Base-by-base conservation (phyloP, 2,113 vertebrate genomes). In the Callionymus lyra region DNA sequence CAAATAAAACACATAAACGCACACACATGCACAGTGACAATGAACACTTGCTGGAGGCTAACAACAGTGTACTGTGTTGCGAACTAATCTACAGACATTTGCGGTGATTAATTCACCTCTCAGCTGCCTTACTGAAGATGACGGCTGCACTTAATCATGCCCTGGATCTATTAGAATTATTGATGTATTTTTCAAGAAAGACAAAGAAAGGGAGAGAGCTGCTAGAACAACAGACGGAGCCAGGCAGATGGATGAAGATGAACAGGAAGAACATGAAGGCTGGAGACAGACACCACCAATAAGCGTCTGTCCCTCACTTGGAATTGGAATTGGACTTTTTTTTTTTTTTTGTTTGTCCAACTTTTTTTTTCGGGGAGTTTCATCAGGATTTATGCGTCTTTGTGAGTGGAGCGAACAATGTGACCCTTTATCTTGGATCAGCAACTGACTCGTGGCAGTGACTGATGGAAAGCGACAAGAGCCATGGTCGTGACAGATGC, bases 31-130 rank as follows among this genome's bases (percentile, higher is more conserved):
- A 31, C 41, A 14, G 12, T 13, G 12, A 38, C 36, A n/a, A n/a
- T n/a, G n/a, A n/a, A 31, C 35, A 6, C 32, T 17, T 43, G 49
- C 50, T n/a, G 2, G 27, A 57, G 70, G 63, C 56, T 56, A 6
- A 46, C 34, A 19, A 45, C 47, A 34, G 49, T 11, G 35, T 36
- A 63, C 38, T 39, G 33, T 64, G 34, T 34, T 46, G 34, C 42
- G 61, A 69, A 71, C 74, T 76, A 71, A 76, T 73, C 63, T 71
- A 74, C 77, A 77, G 14, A 71, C 50, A 69, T 79, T 79, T 71
- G 70, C 41, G 40, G 62, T 79, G 73, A 81, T 79, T 77, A 79
- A 81, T 81, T 71, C 34, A 13, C 48, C 61, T 62, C 39, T 69
- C 53, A 16, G 19, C 45, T 65, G 71, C 59, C 63, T 48, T 59